Evolutionary conservation across 1,140 invertebrate genomes (phyloP).

Genomic region (Orius insidiosus): DNA sequence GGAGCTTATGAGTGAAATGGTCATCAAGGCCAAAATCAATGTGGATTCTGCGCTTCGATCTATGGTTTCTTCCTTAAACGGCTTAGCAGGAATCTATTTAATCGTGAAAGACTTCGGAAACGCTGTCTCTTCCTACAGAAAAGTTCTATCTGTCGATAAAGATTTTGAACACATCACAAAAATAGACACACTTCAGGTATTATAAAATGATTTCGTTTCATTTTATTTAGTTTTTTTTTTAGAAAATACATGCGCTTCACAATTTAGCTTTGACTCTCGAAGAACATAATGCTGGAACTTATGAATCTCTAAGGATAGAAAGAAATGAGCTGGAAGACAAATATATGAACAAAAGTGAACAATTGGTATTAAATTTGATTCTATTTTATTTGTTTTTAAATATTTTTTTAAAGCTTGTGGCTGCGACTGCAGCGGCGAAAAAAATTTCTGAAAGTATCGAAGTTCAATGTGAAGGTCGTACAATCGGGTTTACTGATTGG

Average conservation of each 20-base stretch:
- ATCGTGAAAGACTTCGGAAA: slow-evolving; percentile 32
- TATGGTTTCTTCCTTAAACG: slow-evolving; percentile 45
- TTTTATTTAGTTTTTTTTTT: slow-evolving; percentile 19
- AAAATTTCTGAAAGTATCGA: slow-evolving; percentile 7
- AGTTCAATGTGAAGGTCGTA: slow-evolving; percentile 1
- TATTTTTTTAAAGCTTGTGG: slow-evolving; percentile 2
- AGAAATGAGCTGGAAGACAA: slow-evolving; percentile 36
- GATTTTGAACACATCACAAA: slow-evolving; percentile 33
- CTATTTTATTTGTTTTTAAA: background rate
- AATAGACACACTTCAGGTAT: slow-evolving; percentile 37
- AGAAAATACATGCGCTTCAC: slow-evolving; percentile 47
- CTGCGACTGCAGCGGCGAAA: background rate
- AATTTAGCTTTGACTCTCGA: slow-evolving; percentile 39
- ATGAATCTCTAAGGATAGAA: slow-evolving; percentile 32
- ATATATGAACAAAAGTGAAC: slow-evolving; percentile 35
- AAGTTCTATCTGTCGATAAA: slow-evolving; percentile 34
- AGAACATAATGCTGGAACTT: slow-evolving; percentile 23
- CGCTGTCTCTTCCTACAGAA: slow-evolving; percentile 41
- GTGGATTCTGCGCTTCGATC: slow-evolving; percentile 45
- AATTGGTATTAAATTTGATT: slow-evolving; percentile 1
- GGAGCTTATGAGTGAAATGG: slow-evolving; percentile 44
- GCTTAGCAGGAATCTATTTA: slow-evolving; percentile 43
- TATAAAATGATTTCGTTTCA: slow-evolving; percentile 4
- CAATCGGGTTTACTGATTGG: slow-evolving; percentile 17
- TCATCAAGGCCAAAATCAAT: slow-evolving; percentile 41